These are phyloP conservation scores for Coleophora deauratella DNA, from an alignment of 2,888 invertebrate species.

Conservation along the genomic window DNA sequence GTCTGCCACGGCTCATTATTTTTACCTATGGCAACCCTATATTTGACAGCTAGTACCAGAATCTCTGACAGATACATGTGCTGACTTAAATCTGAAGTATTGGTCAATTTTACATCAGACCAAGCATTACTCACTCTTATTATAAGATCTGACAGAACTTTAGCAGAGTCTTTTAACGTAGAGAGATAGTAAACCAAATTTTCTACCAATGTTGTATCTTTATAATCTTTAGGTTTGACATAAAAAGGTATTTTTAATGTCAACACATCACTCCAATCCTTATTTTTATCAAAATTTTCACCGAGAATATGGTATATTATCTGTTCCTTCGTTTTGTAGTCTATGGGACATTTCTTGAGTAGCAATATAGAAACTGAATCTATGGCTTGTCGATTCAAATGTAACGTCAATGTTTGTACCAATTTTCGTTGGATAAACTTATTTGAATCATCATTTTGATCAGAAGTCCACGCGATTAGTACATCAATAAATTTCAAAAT, in stretches of 20 bases:
- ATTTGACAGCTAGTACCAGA: conserved; percentile 73
- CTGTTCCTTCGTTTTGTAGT: conserved; percentile 46
- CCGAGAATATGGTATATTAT: conserved; percentile 66
- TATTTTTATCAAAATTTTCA: conserved; percentile 56
- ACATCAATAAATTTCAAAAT: conserved; percentile 70
- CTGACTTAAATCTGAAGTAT: conserved; percentile 78
- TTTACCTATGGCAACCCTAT: conserved; percentile 37
- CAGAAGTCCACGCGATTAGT: conserved; percentile 65
- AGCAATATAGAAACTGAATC: conserved; percentile 73
- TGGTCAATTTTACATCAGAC: conserved; percentile 77
- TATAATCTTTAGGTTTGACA: conserved; percentile 73
- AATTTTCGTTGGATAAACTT: conserved; percentile 51
- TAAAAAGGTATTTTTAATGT: conserved; percentile 48
- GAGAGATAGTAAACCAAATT: conserved; percentile 78
- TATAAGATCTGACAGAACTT: conserved; percentile 51
- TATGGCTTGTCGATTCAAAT: conserved; percentile 74
- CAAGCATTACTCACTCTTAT: conserved; percentile 77
- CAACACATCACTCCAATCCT: conserved; percentile 80
- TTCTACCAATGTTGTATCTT: conserved; percentile 63
- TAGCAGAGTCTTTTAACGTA: conserved; percentile 36
- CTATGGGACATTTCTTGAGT: conserved; percentile 65
- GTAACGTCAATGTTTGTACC: conserved; percentile 65
- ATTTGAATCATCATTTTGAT: conserved; percentile 31
- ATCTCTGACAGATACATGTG: conserved; percentile 81
- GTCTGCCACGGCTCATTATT: conserved; percentile 31